Base-by-base conservation (phyloP, 2,888 invertebrate species). In the Drosophila paracracens region DNA sequence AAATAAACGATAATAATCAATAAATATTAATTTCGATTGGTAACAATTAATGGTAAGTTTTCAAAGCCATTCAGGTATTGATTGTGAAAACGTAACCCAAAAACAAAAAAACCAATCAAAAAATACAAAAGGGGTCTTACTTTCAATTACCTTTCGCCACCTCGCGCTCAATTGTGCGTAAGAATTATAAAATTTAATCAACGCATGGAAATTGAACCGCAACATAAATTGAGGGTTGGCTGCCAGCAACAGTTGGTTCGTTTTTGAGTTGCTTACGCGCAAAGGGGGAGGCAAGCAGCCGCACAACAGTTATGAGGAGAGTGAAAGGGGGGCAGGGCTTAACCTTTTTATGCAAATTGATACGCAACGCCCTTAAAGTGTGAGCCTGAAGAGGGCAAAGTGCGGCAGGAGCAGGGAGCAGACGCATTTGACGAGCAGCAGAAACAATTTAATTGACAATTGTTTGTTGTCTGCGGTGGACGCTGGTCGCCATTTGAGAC, bases 161-260 rank as follows among this genome's bases (percentile, higher is more conserved):
- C 10, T 48, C 29, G 29, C 48, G 46, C 48, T 60, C 74, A 63
- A 81, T 79, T 88, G 79, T 74, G 87, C 77, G 84, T 83, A 50
- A 73, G 86, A 88, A 83, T 81, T 83, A 71, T 74, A 65, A 79
- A 88, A 85, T 86, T 86, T 72, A 85, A 86, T 86, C 76, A 86
- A 83, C 54, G 66, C 66, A 71, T 63, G 61, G 46, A 80, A 70
- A 76, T 70, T 76, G 57, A 71, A 48, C 52, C 38, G 29, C 62
- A 64, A 10, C 2, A 58, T 38, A 57, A 27, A 31, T 31, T 50
- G 57, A 69, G 72, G 64, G 73, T 63, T 67, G 58, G 10, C 40
- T 21, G 29, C 38, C 36, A 70, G 81, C 77, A 81, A 81, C 81
- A 81, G 77, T 68, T 79, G 62, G 76, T 50, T 57, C 48, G 51